Conservation (phyloP, 2,797 vertebrate species). For the Enteromius viviparus region DNA sequence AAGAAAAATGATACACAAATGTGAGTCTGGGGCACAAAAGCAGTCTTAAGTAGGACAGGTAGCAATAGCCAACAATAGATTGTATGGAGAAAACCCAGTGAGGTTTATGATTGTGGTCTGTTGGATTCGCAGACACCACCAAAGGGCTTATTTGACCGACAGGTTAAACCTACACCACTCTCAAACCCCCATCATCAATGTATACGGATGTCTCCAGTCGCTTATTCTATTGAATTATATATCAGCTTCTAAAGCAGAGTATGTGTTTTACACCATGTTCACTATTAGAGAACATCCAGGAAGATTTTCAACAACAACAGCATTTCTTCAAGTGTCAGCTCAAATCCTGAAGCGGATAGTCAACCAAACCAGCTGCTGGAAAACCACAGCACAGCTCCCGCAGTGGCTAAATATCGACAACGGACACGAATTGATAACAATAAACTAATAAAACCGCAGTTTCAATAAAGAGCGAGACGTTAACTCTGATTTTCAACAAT, state of each 20-base stretch:
- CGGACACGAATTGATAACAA: constrained; percentile 33
- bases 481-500: constrained; percentile 54
- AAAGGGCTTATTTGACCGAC: not conserved
- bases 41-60: no score
- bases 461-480: constrained; percentile 34
- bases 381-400: not conserved
- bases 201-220: not conserved
- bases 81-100: no score
- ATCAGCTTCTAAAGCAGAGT: not conserved
- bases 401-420: constrained; percentile 23
- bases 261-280: not conserved
- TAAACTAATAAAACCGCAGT: constrained; percentile 45
- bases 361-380: not conserved
- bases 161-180: not conserved
- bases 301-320: not conserved
- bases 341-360: not conserved
- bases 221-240: constrained; percentile 7
- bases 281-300: not conserved
- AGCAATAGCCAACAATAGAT: no score
- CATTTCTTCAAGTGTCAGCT: not conserved
- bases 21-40: no score
- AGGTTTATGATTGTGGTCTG: not conserved
- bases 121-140: not conserved
- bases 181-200: not conserved
- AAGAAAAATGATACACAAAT: no score